phyloP scores from a whole-genome alignment of 2,797 vertebrate genomes.

The Ctenochaetus hawaiiensis region DNA sequence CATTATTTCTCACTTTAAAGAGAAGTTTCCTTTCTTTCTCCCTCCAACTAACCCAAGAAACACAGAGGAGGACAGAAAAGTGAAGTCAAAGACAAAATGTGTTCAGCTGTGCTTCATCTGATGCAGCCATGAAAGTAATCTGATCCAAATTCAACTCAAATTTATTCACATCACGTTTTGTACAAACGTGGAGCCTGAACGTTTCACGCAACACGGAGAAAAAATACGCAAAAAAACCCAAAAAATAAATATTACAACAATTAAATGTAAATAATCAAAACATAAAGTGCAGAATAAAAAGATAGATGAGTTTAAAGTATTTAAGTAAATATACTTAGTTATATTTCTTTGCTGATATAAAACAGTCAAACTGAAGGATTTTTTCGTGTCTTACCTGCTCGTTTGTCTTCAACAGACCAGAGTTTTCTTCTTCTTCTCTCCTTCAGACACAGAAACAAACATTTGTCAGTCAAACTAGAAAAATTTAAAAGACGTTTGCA shows the following conservation, averaged over 20 bases:
- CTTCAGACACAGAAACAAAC: slow-evolving; percentile 2
- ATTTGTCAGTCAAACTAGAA: slow-evolving; percentile 52
- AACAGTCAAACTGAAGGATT: neutral
- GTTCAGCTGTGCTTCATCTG: no score
- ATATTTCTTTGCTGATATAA: neutral
- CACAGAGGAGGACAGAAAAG: no score
- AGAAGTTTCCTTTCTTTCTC: no score
- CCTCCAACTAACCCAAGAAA: no score
- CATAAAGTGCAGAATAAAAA: no score
- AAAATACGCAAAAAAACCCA: no score
- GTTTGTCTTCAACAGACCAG: neutral
- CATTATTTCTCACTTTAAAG: no score
- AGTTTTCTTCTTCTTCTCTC: neutral
- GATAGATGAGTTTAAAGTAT: no score
- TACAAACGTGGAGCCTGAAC: neutral
- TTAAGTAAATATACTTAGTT: neutral
- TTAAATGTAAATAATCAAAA: neutral
- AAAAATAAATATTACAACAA: no score
- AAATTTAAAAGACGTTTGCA: slow-evolving; percentile 46
- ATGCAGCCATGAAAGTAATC: neutral
- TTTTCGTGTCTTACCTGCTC: slow-evolving; percentile 15
- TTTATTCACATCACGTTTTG: neutral
- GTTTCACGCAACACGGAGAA: no score
- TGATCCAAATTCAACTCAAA: neutral
- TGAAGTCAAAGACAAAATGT: no score